Evolutionary conservation across 2,113 vertebrate species (phyloP).

Genomic region (Entosphenus tridentatus): DNA sequence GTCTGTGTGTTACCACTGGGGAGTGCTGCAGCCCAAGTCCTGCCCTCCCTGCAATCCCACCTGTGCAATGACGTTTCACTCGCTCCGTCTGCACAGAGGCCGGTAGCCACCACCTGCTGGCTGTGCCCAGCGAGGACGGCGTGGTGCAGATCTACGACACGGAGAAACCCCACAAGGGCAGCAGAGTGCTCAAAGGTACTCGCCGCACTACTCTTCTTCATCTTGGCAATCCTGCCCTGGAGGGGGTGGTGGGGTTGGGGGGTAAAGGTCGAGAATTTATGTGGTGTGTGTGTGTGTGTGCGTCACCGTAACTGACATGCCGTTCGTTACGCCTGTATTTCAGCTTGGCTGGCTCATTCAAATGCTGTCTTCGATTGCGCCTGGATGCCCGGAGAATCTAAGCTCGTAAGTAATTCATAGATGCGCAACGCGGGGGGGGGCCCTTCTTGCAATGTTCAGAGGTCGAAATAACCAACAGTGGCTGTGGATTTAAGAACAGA

Average conservation of each 20-base stretch:
- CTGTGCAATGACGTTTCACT: not conserved
- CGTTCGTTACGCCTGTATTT: conserved; percentile 13
- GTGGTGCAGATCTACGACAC: conserved; percentile 63
- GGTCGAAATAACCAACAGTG: too few species aligned
- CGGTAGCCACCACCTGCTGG: conserved; percentile 30
- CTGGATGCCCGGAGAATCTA: conserved; percentile 67
- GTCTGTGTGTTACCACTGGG: not conserved
- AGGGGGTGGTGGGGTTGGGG: too few species aligned
- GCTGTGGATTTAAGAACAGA: too few species aligned
- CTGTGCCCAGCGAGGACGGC: conserved; percentile 77
- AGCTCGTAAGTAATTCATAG: conserved; percentile 34
- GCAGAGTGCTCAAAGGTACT: conserved; percentile 44
- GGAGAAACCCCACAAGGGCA: conserved; percentile 21
- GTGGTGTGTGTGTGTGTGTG: too few species aligned
- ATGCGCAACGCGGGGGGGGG: too few species aligned
- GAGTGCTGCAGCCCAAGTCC: not conserved
- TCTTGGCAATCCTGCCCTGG: too few species aligned
- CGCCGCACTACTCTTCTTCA: too few species aligned
- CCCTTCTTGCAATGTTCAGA: too few species aligned
- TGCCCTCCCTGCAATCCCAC: not conserved
- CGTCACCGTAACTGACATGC: too few species aligned
- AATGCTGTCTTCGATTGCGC: conserved; percentile 90
- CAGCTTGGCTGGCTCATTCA: conserved; percentile 82
- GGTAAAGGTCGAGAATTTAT: too few species aligned
- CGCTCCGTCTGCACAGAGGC: conserved; percentile 21